phyloP scores from a whole-genome alignment of 2,113 vertebrate genomes.

The Panthera leo region DNA sequence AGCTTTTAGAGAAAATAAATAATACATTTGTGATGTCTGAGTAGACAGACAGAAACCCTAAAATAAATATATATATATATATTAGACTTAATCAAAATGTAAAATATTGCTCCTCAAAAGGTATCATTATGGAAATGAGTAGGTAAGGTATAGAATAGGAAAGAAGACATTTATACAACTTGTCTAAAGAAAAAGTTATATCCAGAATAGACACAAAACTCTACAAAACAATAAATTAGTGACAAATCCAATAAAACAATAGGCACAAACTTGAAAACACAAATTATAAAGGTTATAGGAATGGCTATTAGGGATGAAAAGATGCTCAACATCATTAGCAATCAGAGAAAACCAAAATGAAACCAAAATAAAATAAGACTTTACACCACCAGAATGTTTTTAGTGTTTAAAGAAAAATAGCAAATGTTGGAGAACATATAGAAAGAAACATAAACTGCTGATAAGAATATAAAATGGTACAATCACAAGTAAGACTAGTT shows the following conservation, averaged over 20 bases:
- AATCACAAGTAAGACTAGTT: not conserved
- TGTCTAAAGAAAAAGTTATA: not conserved
- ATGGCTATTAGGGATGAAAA: not conserved
- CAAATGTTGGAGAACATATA: not conserved
- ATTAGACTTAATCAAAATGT: not conserved
- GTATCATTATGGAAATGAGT: not conserved
- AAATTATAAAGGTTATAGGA: not conserved
- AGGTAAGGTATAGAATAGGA: not conserved
- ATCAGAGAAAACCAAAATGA: not conserved
- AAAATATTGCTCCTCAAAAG: not conserved
- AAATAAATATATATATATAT: not conserved
- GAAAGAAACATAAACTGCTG: not conserved
- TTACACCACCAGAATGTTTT: not conserved
- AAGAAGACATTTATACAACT: not conserved
- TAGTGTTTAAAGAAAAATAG: not conserved
- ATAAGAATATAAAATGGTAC: not conserved
- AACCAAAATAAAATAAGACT: not conserved
- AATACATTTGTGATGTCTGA: not conserved
- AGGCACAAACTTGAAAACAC: not conserved
- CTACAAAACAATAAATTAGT: not conserved
- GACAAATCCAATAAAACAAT: not conserved
- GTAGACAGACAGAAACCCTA: not conserved
- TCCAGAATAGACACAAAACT: not conserved
- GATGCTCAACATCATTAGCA: not conserved
- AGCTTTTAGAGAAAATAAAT: conserved; percentile 4